phyloP scores from a whole-genome alignment of 2,888 invertebrate species.

The Stictocephala bisonia region DNA sequence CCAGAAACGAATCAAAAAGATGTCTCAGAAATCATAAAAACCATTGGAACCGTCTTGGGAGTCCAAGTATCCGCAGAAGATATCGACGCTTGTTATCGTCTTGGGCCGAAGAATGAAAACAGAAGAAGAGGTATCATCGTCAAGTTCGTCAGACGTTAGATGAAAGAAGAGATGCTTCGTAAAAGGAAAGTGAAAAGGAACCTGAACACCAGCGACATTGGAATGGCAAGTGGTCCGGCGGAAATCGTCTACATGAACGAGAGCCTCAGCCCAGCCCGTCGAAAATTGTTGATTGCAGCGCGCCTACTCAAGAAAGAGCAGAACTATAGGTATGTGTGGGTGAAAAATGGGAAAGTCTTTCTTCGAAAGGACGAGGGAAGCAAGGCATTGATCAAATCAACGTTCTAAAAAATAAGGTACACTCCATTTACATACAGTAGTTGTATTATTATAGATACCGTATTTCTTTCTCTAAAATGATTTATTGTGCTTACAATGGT shows the following conservation, averaged over 20 bases:
- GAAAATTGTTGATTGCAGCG: background rate
- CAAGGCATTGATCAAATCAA: background rate
- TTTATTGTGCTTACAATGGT: too few relatives aligned
- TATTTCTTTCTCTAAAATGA: too few relatives aligned
- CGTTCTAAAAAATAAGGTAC: background rate
- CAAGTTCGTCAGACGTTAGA: background rate
- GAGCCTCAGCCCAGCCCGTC: background rate
- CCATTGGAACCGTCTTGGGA: slow-evolving; percentile 14
- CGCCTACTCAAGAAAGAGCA: background rate
- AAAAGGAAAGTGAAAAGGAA: background rate
- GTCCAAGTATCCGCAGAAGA: slow-evolving; percentile 11
- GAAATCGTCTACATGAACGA: slow-evolving; percentile 7
- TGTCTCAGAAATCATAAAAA: slow-evolving; percentile 8
- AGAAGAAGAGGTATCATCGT: slow-evolving; percentile 1
- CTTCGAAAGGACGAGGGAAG: slow-evolving; percentile 1
- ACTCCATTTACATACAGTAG: too few relatives aligned
- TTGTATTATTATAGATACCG: too few relatives aligned
- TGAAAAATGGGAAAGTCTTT: background rate
- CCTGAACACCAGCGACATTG: background rate
- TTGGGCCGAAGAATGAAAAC: slow-evolving; percentile 10
- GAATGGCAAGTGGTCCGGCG: background rate
- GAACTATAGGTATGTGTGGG: slow-evolving; percentile 1
- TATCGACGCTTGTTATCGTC: slow-evolving; percentile 37
- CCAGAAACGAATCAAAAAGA: slow-evolving; percentile 5
- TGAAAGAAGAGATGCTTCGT: slow-evolving; percentile 1